A percentile compares a stretch with the other conserved stretches of the same genome.
Evolutionary conservation across 2,797 vertebrate species (phyloP).

Genomic region (Cercopithecus neglectus): DNA sequence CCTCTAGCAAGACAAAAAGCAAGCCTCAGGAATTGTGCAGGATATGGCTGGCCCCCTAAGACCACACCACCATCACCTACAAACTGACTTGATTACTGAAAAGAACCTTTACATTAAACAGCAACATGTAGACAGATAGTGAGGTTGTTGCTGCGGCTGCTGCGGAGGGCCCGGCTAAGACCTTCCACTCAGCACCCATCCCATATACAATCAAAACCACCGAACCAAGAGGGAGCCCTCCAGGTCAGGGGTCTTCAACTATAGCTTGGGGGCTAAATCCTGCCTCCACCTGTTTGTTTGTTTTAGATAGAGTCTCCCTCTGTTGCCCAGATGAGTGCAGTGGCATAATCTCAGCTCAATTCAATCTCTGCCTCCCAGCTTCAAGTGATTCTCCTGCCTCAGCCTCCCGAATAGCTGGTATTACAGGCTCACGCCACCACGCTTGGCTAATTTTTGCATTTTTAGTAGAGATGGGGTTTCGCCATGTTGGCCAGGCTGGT

Average conservation of each 20-base stretch:
- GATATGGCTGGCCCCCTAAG: too few relatives aligned
- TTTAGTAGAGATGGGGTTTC: neutral
- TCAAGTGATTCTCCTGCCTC: neutral
- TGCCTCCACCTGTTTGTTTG: neutral
- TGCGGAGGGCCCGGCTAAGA: neutral
- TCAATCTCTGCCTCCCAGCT: neutral
- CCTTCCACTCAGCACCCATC: neutral
- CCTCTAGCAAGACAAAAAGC: conserved; percentile 72
- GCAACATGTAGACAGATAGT: neutral
- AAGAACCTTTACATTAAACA: neutral
- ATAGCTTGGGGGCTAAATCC: fast-evolving
- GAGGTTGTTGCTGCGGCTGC: neutral
- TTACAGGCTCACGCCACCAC: neutral
- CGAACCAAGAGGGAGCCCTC: neutral
- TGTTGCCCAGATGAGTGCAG: neutral
- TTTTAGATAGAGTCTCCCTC: neutral
- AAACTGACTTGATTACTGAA: neutral
- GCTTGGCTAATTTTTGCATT: neutral
- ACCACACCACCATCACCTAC: neutral
- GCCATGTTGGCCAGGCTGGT: neutral
- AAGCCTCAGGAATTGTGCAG: neutral
- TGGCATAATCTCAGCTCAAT: neutral
- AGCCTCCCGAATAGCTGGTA: neutral
- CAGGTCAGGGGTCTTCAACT: fast-evolving
- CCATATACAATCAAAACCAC: neutral